These are phyloP conservation scores for Troides helena DNA, from an alignment of 2,888 invertebrate species.

Conservation along the genomic window DNA sequence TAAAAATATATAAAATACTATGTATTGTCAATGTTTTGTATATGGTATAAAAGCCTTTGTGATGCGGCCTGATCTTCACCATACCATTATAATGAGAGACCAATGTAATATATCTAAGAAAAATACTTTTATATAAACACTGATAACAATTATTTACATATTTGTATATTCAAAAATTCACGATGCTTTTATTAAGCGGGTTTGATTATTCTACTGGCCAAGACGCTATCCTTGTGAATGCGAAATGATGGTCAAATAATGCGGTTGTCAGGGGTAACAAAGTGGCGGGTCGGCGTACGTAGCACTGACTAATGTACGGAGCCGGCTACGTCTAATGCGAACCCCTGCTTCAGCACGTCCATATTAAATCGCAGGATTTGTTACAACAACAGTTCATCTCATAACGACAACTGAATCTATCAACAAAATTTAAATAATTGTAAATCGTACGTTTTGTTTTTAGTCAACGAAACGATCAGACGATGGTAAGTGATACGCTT, in stretches of 20 bases:
- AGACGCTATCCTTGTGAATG: constrained; percentile 49
- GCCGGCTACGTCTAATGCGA: constrained; percentile 35
- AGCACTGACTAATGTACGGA: constrained; percentile 55
- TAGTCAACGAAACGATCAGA: too few species aligned
- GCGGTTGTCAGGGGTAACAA: constrained; percentile 57
- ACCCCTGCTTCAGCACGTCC: constrained; percentile 40
- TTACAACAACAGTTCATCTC: constrained; percentile 37
- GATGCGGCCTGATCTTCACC: too few species aligned
- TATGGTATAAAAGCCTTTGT: too few species aligned
- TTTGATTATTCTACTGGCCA: not conserved
- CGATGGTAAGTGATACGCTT: too few species aligned
- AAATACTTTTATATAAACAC: too few species aligned
- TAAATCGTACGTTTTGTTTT: too few species aligned
- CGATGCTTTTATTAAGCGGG: not conserved
- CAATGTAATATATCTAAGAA: too few species aligned
- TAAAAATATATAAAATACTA: too few species aligned
- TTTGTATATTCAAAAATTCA: not conserved
- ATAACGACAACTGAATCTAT: constrained; percentile 19
- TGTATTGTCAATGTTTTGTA: too few species aligned
- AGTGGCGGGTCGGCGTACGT: constrained; percentile 43
- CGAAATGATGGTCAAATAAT: constrained; percentile 57
- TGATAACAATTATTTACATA: not conserved
- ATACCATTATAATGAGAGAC: too few species aligned
- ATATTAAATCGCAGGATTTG: constrained; percentile 58
- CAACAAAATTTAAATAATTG: not conserved